A percentile compares a stretch with the other conserved stretches of the same genome.
phyloP scores from a whole-genome alignment of 2,797 vertebrate genomes.

The Botia almorhae region DNA sequence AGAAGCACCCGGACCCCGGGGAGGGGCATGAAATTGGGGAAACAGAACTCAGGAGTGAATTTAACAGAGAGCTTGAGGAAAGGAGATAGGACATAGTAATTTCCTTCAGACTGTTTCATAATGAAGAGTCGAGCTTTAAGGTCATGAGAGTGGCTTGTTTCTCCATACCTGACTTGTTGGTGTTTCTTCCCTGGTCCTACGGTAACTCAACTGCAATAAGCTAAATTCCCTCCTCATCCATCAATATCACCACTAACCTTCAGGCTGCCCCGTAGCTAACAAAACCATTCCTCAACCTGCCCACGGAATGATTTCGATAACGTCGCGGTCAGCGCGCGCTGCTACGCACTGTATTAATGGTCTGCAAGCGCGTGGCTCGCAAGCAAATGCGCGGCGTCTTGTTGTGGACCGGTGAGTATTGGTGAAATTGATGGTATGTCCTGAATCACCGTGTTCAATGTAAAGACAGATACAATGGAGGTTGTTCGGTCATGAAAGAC shows the following conservation, averaged over 20 bases:
- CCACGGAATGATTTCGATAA: slow-evolving; percentile 37
- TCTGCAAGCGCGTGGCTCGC: slow-evolving; percentile 3
- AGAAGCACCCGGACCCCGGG: slow-evolving; percentile 13
- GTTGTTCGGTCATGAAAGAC: neutral
- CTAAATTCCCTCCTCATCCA: slow-evolving; percentile 38
- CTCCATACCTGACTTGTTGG: slow-evolving; percentile 24
- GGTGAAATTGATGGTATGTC: neutral
- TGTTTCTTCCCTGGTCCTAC: slow-evolving; percentile 24
- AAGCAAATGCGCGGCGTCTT: slow-evolving; percentile 16
- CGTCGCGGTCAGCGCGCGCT: slow-evolving; percentile 16
- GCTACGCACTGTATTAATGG: slow-evolving; percentile 23
- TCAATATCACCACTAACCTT: slow-evolving; percentile 44
- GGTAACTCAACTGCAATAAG: slow-evolving; percentile 12
- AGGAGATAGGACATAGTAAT: slow-evolving; percentile 23
- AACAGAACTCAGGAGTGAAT: slow-evolving; percentile 1
- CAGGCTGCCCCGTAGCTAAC: slow-evolving; percentile 41
- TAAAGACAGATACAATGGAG: neutral
- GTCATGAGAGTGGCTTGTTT: neutral
- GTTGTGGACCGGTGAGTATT: neutral
- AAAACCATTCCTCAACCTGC: slow-evolving; percentile 45
- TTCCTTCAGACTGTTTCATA: slow-evolving; percentile 24
- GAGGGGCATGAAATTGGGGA: neutral
- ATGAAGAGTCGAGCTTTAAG: slow-evolving; percentile 3
- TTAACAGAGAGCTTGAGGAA: slow-evolving; percentile 17
- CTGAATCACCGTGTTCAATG: neutral